Conservation (phyloP, 2,797 vertebrate genomes). For the Petrocephalus sullivani region DNA sequence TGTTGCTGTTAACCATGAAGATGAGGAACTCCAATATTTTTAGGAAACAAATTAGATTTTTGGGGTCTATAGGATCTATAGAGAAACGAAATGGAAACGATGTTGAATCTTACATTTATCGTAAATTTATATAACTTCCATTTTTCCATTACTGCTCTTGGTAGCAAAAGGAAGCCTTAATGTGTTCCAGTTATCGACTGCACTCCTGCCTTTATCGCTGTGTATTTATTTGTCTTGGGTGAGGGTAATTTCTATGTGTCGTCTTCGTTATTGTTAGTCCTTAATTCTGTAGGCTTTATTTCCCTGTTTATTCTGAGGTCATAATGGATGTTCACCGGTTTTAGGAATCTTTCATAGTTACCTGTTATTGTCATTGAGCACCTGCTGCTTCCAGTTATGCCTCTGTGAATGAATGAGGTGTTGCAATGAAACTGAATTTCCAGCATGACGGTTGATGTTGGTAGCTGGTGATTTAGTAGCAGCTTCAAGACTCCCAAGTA, state of each 20-base stretch:
- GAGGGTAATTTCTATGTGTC: not conserved
- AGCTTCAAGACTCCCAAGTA: not conserved
- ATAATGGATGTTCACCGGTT: not conserved
- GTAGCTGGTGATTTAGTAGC: not conserved
- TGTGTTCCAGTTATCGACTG: not conserved
- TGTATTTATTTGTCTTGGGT: not conserved
- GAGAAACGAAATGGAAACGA: not conserved
- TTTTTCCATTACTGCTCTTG: not conserved
- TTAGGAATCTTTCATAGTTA: not conserved
- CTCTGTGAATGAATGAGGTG: not conserved
- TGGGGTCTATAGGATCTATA: not conserved
- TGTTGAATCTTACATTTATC: not conserved
- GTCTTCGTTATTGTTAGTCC: not conserved
- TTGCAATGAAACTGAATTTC: not conserved
- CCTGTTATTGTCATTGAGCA: not conserved
- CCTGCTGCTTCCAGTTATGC: not conserved
- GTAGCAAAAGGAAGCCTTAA: not conserved
- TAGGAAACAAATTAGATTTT: not conserved
- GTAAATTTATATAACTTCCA: not conserved
- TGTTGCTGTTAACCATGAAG: slow-evolving; percentile 18
- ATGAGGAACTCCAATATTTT: not conserved
- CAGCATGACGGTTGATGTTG: not conserved
- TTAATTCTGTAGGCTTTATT: not conserved
- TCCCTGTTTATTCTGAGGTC: not conserved
- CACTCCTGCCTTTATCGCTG: not conserved